phyloP scores from a whole-genome alignment of 2,888 invertebrate species.

The Diaphora mendica region DNA sequence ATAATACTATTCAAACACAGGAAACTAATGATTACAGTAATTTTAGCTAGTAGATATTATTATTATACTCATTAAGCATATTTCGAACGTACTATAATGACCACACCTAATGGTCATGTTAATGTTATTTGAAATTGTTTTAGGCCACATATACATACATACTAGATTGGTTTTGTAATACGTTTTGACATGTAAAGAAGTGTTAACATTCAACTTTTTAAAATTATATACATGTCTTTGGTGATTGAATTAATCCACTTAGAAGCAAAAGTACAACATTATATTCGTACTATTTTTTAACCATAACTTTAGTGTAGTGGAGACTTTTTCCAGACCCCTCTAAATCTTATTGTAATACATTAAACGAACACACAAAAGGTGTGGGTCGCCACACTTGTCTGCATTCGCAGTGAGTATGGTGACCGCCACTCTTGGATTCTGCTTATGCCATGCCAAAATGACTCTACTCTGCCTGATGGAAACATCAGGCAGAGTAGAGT shows the following conservation, averaged over 20 bases:
- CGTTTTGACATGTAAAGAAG: not conserved
- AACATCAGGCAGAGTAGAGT: no score
- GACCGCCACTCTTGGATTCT: no score
- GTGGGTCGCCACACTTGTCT: no score
- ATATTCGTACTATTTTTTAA: not conserved
- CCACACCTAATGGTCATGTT: conserved; percentile 10
- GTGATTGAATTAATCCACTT: not conserved
- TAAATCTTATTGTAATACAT: no score
- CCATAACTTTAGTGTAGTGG: not conserved
- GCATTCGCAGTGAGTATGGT: no score
- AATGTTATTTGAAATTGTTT: not conserved
- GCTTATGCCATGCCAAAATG: no score
- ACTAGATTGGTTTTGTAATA: not conserved
- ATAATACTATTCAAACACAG: conserved; percentile 21
- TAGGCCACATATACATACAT: not conserved
- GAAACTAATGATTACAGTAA: conserved; percentile 25
- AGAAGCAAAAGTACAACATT: not conserved
- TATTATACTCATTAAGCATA: conserved; percentile 27
- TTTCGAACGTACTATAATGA: conserved; percentile 17
- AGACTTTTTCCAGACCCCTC: not conserved
- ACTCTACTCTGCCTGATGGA: no score
- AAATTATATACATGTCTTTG: no score
- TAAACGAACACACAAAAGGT: no score
- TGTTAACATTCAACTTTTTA: not conserved
- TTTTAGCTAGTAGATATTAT: conserved; percentile 23